These are phyloP conservation scores for Achatina immaculata DNA, from an alignment of 1,140 invertebrate species.

Conservation along the genomic window DNA sequence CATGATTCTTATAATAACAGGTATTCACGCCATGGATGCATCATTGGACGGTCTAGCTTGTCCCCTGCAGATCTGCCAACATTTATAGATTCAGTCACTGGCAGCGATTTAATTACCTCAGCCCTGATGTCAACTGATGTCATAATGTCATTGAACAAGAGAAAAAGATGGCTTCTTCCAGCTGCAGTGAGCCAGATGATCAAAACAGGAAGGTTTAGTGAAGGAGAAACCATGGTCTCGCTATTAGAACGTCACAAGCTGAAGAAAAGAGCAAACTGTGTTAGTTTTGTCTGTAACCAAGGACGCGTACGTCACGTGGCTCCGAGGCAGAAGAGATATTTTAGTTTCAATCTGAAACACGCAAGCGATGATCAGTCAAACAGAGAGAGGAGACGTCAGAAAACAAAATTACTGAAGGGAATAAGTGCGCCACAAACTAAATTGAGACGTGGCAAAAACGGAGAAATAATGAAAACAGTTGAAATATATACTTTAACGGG, in stretches of 20 bases:
- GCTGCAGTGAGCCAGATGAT: constrained; percentile 40
- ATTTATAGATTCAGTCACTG: constrained; percentile 30
- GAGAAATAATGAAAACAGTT: not conserved
- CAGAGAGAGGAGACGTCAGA: not conserved
- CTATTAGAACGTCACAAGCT: constrained; percentile 49
- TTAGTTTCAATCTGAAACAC: constrained; percentile 28
- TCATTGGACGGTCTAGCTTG: constrained; percentile 4
- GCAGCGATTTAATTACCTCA: not conserved
- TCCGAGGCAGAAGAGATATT: constrained; percentile 34
- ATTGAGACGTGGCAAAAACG: not conserved
- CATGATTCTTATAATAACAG: not conserved
- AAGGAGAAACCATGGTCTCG: constrained; percentile 34
- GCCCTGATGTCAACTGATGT: constrained; percentile 39
- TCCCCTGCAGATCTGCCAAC: constrained; percentile 9
- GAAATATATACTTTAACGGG: not conserved
- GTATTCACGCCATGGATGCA: not conserved
- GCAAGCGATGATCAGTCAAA: not conserved
- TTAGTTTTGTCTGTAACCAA: constrained; percentile 43
- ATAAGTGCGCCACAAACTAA: not conserved
- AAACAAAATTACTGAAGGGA: not conserved
- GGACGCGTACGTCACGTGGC: constrained; percentile 25
- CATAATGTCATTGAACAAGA: constrained; percentile 48
- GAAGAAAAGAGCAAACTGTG: constrained; percentile 42
- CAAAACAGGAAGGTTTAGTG: constrained; percentile 3
- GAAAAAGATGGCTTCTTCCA: constrained; percentile 43